Evolutionary conservation across 1,140 invertebrate species (phyloP).

Genomic region (Bombus breviceps): DNA sequence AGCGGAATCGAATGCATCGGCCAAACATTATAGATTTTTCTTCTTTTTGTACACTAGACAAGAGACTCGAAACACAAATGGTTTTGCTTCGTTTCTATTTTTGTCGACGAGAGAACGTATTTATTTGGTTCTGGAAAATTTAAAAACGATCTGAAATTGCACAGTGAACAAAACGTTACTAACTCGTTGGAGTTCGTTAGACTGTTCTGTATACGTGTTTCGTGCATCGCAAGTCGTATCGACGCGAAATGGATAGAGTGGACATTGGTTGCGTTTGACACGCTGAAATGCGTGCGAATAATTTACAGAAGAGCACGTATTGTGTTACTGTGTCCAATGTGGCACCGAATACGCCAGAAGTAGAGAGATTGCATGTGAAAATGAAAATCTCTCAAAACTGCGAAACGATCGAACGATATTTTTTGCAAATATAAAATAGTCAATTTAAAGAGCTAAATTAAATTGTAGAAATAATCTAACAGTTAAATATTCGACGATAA

Average conservation of each 20-base stretch:
- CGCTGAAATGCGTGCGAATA: constrained; percentile 14
- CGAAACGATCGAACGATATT: not conserved
- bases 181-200: not conserved
- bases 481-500: too few species aligned
- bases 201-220: not conserved
- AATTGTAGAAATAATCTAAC: too few species aligned
- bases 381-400: not conserved
- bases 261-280: constrained; percentile 19
- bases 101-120: not conserved
- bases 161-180: not conserved
- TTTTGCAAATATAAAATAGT: not conserved
- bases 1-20: constrained; percentile 1
- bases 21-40: not conserved
- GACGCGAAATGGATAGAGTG: not conserved
- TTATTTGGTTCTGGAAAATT: not conserved
- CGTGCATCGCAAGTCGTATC: not conserved
- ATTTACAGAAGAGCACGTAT: not conserved
- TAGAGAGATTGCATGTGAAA: not conserved
- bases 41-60: not conserved
- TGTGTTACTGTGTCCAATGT: not conserved
- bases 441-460: not conserved
- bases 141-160: not conserved
- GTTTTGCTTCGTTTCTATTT: not conserved
- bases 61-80: not conserved
- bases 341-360: not conserved